Evolutionary conservation across 2,888 invertebrate genomes (phyloP).

Genomic region (Athalia rosae): DNA sequence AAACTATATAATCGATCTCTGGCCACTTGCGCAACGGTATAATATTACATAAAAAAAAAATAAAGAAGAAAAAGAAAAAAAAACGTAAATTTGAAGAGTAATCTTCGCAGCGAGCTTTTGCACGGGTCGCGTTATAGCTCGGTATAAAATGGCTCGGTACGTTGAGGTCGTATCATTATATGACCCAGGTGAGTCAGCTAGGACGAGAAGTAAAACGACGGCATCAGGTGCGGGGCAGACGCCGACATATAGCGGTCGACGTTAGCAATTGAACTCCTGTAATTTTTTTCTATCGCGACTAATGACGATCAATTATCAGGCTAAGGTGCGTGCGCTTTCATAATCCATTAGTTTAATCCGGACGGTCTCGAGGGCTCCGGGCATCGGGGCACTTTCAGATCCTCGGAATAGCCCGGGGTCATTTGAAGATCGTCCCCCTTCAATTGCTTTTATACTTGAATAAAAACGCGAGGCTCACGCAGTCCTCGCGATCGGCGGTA

Average conservation of each 20-base stretch:
- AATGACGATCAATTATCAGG: slow-evolving; percentile 12
- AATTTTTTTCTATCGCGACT: slow-evolving; percentile 27
- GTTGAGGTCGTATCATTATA: too few species aligned
- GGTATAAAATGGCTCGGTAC: too few species aligned
- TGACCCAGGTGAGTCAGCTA: background rate
- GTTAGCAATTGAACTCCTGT: slow-evolving; percentile 1
- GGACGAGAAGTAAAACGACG: background rate
- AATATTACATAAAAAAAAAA: background rate
- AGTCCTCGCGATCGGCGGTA: background rate
- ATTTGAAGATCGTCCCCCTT: background rate
- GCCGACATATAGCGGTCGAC: slow-evolving; percentile 20
- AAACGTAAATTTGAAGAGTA: too few species aligned
- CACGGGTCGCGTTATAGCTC: too few species aligned
- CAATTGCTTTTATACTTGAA: background rate
- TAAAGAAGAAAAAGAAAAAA: too few species aligned
- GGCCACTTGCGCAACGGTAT: background rate
- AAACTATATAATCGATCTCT: slow-evolving; percentile 17
- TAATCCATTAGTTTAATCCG: slow-evolving; percentile 23
- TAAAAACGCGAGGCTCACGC: background rate
- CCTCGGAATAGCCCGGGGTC: slow-evolving; percentile 9
- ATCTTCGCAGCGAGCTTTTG: too few species aligned
- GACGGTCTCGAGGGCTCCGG: background rate
- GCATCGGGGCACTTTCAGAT: background rate
- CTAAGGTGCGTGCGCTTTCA: slow-evolving; percentile 8
- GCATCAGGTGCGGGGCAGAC: slow-evolving; percentile 12